Evolutionary conservation across 2,888 invertebrate genomes (phyloP).

Genomic region (Quadroppia sp.): DNA sequence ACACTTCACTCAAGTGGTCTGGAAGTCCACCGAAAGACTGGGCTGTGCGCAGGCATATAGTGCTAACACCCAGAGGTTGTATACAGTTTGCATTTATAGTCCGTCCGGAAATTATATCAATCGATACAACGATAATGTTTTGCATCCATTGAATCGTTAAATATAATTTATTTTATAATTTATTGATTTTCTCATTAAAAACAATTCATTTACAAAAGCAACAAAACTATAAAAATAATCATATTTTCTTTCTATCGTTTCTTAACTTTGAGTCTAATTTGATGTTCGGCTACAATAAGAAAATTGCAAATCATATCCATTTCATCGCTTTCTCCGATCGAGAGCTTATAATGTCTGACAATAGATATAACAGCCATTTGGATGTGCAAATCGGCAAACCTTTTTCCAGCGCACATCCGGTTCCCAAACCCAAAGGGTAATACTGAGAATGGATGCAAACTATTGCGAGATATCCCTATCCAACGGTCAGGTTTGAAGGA

Average conservation of each 20-base stretch:
- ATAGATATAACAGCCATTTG: slow-evolving; percentile 43
- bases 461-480: slow-evolving; percentile 50
- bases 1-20: slow-evolving; percentile 39
- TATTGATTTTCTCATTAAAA: no score
- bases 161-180: no score
- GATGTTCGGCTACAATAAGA: background rate
- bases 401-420: slow-evolving; percentile 51
- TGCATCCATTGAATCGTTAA: background rate
- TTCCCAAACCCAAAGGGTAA: slow-evolving; percentile 53
- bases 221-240: no score
- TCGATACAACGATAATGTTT: slow-evolving; percentile 9
- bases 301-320: slow-evolving; percentile 15
- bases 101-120: slow-evolving; percentile 34
- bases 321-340: background rate
- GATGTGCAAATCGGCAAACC: slow-evolving; percentile 45
- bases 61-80: background rate
- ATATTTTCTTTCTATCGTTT: background rate
- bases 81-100: slow-evolving; percentile 38
- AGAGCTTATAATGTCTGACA: slow-evolving; percentile 19
- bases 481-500: slow-evolving; percentile 52
- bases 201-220: background rate
- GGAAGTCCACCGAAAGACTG: slow-evolving; percentile 13
- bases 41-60: slow-evolving; percentile 36
- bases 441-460: slow-evolving; percentile 51
- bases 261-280: background rate